These are phyloP conservation scores for Notarius lentiginosus DNA, from an alignment of 2,113 vertebrate genomes.

Conservation along the genomic window DNA sequence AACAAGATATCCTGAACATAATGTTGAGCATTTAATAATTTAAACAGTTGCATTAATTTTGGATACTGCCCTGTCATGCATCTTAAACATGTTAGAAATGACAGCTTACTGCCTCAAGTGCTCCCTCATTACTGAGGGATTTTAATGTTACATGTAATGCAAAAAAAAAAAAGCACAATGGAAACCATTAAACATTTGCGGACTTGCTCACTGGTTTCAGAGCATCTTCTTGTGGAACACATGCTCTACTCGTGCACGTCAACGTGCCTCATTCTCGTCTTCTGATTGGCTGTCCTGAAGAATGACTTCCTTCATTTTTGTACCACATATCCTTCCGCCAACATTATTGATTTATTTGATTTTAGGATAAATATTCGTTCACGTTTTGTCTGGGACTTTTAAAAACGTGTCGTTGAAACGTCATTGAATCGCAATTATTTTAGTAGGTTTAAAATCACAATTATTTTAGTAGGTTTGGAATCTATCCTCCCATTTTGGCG, in stretches of 20 bases:
- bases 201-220: slow-evolving; percentile 20
- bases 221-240: slow-evolving; percentile 9
- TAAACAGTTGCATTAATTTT: background rate
- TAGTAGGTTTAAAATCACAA: too few species aligned
- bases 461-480: too few species aligned
- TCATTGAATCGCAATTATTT: too few species aligned
- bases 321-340: slow-evolving; percentile 17
- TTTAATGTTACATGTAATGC: background rate
- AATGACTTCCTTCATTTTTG: slow-evolving; percentile 2
- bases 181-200: background rate
- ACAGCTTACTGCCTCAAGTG: background rate
- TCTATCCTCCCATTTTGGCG: background rate
- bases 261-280: background rate
- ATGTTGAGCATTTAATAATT: too few species aligned
- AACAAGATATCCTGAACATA: background rate
- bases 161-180: background rate
- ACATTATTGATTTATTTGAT: background rate
- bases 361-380: background rate
- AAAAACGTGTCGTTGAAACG: too few species aligned
- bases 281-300: slow-evolving; percentile 33
- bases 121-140: background rate
- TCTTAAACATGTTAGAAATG: background rate
- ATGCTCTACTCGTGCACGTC: background rate
- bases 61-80: background rate
- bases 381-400: background rate